Evolutionary conservation across 1,140 invertebrate genomes (phyloP).

Genomic region (Acromyrmex charruanus): DNA sequence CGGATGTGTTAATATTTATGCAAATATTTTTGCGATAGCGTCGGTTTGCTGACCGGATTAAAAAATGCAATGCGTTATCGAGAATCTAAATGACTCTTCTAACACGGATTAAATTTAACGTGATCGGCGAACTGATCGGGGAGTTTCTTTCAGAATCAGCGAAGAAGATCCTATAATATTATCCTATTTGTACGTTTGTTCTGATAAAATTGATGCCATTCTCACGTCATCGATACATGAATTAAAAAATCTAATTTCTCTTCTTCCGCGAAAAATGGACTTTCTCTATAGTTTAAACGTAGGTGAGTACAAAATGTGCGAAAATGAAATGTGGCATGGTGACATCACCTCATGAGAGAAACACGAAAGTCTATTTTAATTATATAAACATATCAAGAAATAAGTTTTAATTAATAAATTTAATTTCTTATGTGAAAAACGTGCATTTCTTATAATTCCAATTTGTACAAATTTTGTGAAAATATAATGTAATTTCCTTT

Average conservation of each 20-base stretch:
- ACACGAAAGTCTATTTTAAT: constrained; percentile 17
- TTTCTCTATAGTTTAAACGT: constrained; percentile 49
- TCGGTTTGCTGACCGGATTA: background rate
- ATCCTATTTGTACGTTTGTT: constrained; percentile 34
- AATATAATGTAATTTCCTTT: background rate
- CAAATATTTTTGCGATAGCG: constrained; percentile 18
- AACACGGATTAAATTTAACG: constrained; percentile 19
- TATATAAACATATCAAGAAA: background rate
- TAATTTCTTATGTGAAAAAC: background rate
- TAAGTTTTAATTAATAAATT: background rate
- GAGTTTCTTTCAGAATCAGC: constrained; percentile 10
- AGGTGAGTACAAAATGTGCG: constrained; percentile 34
- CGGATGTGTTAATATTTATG: constrained; percentile 48
- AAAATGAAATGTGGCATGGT: constrained; percentile 19
- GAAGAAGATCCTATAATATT: background rate
- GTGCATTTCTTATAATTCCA: background rate
- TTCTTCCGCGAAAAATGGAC: constrained; percentile 34
- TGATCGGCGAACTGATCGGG: background rate
- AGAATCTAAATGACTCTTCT: background rate
- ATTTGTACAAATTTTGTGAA: background rate
- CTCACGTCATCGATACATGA: constrained; percentile 29
- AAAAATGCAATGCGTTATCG: constrained; percentile 40
- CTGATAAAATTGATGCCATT: background rate
- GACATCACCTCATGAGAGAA: constrained; percentile 11
- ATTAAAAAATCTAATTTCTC: constrained; percentile 59